Evolutionary conservation across 2,888 invertebrate species (phyloP), one percentile per base, ranked within the genome.

Genomic region (Cremastobaeus sp.): DNA sequence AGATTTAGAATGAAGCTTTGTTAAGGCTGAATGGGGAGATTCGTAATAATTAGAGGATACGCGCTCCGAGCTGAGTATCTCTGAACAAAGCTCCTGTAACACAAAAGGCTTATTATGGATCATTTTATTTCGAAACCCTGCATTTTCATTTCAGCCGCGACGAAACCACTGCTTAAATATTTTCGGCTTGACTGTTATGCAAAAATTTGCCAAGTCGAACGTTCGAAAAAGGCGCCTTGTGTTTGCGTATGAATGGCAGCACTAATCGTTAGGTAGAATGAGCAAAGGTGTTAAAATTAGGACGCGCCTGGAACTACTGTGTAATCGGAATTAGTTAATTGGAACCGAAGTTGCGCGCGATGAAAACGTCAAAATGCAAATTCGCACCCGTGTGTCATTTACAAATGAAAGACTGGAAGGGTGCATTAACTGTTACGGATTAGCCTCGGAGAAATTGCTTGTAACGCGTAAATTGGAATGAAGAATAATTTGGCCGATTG

Each of bases 1-100:
- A 55, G 52, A 73, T 73, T 68, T 62, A 73, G 62, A 55, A 68
- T 39, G 62, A 50, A 62, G 68, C 66, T 73, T 68, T 57, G 50
- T 68, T 65, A 65, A 55, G 59, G 68, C 35, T 68, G 62, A 66
- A 54, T 73, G 68, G 20, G 68, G 50, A 62, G 43, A 45, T 18
- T 30, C 18, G 55, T 68, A 73, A n/a, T n/a, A n/a, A 73, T 73
- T 50, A 64, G 59, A 41, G 37, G 54, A 57, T 34, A 25, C 11
- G 54, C 8, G 37, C 54, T 60, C 45, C 45, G 37, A 35, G 55
- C 37, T 34, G 41, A 55, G 55, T 55, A 47, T 54, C 32, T 47
- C 14, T 34, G 45, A 34, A 59, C 45, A 68, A 59, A 45, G 45
- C 30, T 17, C 15, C 15, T n/a, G 32, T 11, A 14, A n/a, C 18